Evolutionary conservation across 2,888 invertebrate species (phyloP).

Genomic region (Protodeltote pygarga): DNA sequence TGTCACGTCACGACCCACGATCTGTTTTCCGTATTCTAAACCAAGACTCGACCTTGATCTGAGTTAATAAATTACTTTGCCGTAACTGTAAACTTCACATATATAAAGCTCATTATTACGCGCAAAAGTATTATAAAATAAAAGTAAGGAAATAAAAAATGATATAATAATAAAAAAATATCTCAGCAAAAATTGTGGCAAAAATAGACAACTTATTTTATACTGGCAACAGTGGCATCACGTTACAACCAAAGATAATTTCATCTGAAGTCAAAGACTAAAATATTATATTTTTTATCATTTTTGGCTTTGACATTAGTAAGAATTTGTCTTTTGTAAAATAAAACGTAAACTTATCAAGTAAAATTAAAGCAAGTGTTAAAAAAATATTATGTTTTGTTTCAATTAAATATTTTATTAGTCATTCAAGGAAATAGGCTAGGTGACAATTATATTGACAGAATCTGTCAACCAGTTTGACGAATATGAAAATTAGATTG

Average conservation of each 20-base stretch:
- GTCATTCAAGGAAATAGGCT: slow-evolving; percentile 30
- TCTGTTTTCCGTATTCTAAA: no score
- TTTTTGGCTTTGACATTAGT: slow-evolving; percentile 8
- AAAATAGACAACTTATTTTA: neutral
- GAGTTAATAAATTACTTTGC: no score
- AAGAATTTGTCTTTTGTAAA: neutral
- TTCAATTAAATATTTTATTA: neutral
- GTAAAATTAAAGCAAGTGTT: neutral
- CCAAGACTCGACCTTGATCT: no score
- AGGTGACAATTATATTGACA: slow-evolving; percentile 55
- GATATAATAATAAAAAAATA: neutral
- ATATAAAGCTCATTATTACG: no score
- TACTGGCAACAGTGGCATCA: slow-evolving; percentile 29
- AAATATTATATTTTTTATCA: slow-evolving; percentile 2
- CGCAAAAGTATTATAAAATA: no score
- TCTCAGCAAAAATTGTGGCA: neutral
- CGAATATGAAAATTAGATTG: slow-evolving; percentile 76
- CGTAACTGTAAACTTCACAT: no score
- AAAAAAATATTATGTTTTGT: neutral
- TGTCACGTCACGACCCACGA: no score
- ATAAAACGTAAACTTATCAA: neutral
- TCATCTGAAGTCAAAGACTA: slow-evolving; percentile 33
- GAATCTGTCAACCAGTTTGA: slow-evolving; percentile 72
- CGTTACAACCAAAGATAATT: slow-evolving; percentile 24
- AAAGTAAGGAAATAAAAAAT: neutral